Percentiles rank a stretch among this genome's conserved stretches.
Evolutionary conservation across 2,888 invertebrate genomes (phyloP).

Genomic region (Thera britannica): DNA sequence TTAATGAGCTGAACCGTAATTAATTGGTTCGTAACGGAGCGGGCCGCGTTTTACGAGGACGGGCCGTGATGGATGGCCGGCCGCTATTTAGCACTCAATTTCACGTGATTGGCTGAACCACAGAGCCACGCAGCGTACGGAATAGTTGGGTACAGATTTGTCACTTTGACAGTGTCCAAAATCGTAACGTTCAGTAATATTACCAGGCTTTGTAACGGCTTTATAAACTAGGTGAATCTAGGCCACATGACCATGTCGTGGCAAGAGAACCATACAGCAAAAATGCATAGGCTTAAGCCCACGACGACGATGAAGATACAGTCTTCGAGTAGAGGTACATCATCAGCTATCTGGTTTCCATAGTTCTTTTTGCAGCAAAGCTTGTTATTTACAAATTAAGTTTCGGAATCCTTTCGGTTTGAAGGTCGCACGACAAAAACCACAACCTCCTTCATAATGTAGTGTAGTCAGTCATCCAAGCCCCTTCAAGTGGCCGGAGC

Average conservation of each 20-base stretch:
- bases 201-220: too few species aligned
- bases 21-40: constrained; percentile 21
- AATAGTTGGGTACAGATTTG: not conserved
- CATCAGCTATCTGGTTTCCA: too few species aligned
- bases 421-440: constrained; percentile 2
- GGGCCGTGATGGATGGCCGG: constrained; percentile 12
- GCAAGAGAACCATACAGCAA: too few species aligned
- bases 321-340: too few species aligned
- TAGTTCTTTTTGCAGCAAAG: too few species aligned
- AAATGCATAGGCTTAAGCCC: too few species aligned
- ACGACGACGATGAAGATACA: too few species aligned
- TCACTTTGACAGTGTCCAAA: not conserved
- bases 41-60: constrained; percentile 24
- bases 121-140: not conserved
- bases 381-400: not conserved
- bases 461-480: constrained; percentile 6
- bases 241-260: too few species aligned
- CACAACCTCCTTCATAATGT: constrained; percentile 4
- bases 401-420: not conserved
- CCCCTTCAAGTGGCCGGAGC: not conserved
- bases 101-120: constrained; percentile 13
- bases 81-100: constrained; percentile 18
- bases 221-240: too few species aligned
- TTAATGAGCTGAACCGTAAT: constrained; percentile 28
- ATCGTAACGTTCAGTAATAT: not conserved